Evolutionary conservation across 2,113 vertebrate species (phyloP), one percentile per base, ranked within the genome.

Genomic region (Melanerpes formicivorus): DNA sequence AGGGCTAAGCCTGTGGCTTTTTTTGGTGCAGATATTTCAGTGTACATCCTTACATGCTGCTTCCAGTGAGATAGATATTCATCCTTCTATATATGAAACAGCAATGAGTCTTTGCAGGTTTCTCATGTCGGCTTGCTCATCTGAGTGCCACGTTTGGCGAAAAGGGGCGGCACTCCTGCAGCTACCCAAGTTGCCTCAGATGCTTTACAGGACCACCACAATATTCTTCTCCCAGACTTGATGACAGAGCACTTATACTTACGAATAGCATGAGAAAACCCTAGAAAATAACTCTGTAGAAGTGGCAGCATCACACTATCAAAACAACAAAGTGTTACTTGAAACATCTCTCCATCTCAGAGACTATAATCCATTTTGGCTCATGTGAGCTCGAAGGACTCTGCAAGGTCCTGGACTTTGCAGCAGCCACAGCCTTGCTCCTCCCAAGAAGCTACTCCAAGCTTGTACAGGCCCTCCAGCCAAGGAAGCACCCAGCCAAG

Each of bases 191-290:
- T 4, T 21, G 52, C 40, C 69, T 27, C 0, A 0, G 18, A 34
- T 54, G 27, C 66, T 84, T 40, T 54, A 10, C 50, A 79, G 73
- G 30, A 59, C 34, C n/a, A 27, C 34, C 42, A 44, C 13, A 19
- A 25, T 16, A 19, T 34, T 26, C 29, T 55, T 55, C 25, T 44
- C 29, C 37, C 25, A 54, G 48, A 37, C 32, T 32, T 40, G 42
- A 26, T 0, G 1, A 16, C 27, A 58, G 10, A 63, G 12, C 23
- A n/a, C 32, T 60, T 1, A 2, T 27, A 11, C 46, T 52, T 34
- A n/a, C 0, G 2, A 66, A 25, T 6, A 26, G 29, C n/a, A 37
- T 1, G 5, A 71, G 5, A 8, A 11, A 83, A 70, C 27, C 5
- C 16, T 26, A 46, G 18, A 6, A 71, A 75, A n/a, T 21, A 12